Evolutionary conservation across 2,797 vertebrate species (phyloP).

Genomic region (Threskiornis aethiopicus): DNA sequence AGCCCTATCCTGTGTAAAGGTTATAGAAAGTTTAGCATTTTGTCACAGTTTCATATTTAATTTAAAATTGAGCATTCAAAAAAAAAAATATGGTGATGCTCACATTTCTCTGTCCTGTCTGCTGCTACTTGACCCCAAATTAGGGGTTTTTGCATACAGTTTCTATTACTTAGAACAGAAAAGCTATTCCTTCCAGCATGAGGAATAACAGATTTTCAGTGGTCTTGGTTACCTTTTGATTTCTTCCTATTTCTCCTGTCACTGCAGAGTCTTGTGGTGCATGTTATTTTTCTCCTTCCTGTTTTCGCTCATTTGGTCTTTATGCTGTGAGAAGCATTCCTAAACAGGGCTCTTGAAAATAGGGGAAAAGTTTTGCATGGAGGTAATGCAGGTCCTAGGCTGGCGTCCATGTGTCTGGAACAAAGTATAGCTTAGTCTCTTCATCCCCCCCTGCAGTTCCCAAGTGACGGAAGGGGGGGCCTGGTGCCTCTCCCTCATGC

Average conservation of each 20-base stretch:
- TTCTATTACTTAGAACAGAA: neutral
- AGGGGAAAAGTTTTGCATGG: neutral
- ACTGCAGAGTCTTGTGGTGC: neutral
- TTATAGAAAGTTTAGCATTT: neutral
- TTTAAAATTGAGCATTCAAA: neutral
- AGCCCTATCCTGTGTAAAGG: neutral
- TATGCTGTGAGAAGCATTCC: neutral
- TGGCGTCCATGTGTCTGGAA: fast-evolving
- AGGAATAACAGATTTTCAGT: neutral
- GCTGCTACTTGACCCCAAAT: neutral
- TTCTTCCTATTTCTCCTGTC: neutral
- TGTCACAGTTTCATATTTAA: neutral
- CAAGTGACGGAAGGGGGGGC: neutral
- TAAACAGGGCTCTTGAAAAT: neutral
- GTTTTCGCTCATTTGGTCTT: neutral
- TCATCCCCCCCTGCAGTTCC: neutral
- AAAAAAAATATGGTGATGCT: neutral
- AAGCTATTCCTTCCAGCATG: neutral
- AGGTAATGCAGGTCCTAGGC: neutral
- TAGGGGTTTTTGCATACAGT: neutral
- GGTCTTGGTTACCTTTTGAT: neutral
- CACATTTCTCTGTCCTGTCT: neutral
- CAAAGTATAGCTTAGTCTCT: neutral
- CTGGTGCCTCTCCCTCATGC: neutral
- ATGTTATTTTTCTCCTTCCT: neutral